phyloP scores from a whole-genome alignment of 2,113 vertebrate genomes.

The Semicossyphus pulcher region DNA sequence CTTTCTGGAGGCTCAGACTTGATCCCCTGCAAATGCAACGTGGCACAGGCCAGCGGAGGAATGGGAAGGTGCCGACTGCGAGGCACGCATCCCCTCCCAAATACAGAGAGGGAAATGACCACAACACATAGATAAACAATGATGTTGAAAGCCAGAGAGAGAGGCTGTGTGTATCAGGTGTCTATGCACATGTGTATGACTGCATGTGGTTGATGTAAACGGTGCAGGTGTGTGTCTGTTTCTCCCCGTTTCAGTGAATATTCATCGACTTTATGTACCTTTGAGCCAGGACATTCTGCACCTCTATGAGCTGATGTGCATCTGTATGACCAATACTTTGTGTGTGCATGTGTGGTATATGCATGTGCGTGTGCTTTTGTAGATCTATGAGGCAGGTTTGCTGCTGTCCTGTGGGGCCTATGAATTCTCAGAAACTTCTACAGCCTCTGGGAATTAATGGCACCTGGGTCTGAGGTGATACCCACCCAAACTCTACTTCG shows the following conservation, averaged over 20 bases:
- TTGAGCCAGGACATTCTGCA: neutral
- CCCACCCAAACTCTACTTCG: constrained; percentile 18
- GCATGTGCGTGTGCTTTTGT: too few species aligned
- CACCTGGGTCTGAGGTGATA: constrained; percentile 6
- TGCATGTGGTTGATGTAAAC: constrained; percentile 21
- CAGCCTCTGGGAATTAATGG: constrained; percentile 26
- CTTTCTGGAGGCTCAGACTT: constrained; percentile 87
- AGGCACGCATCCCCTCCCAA: constrained; percentile 74
- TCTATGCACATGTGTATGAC: neutral
- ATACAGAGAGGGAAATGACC: constrained; percentile 37
- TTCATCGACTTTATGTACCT: neutral
- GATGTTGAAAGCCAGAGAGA: constrained; percentile 41
- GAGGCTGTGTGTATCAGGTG: constrained; percentile 32
- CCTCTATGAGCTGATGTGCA: neutral
- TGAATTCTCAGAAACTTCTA: constrained; percentile 30
- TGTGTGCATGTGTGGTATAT: neutral
- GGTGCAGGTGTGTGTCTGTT: constrained; percentile 1
- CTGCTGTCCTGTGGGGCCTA: constrained; percentile 19
- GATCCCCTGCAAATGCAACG: constrained; percentile 91
- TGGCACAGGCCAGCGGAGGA: constrained; percentile 85
- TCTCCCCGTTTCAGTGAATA: constrained; percentile 4
- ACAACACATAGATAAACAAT: constrained; percentile 39
- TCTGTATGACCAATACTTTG: neutral
- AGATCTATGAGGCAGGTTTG: neutral
- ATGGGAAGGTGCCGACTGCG: constrained; percentile 86